These are phyloP conservation scores for Zosterops japonicus DNA, from an alignment of 2,113 vertebrate species.

Conservation along the genomic window DNA sequence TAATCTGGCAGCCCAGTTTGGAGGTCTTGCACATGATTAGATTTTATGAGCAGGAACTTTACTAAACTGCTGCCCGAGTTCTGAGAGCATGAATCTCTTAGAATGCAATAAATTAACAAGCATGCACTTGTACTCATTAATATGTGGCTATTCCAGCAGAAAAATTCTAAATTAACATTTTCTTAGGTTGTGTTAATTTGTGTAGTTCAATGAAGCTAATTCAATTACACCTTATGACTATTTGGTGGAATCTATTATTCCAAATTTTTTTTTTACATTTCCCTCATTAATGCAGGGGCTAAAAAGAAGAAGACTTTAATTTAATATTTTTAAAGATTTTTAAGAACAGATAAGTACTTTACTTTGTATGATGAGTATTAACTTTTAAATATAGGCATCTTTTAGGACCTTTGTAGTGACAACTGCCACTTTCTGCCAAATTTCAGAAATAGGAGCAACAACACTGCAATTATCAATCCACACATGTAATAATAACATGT, in stretches of 20 bases:
- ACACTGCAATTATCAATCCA: not conserved
- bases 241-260: not conserved
- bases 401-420: not conserved
- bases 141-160: not conserved
- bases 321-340: not conserved
- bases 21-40: not conserved
- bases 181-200: not conserved
- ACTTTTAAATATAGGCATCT: not conserved
- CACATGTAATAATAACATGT: not conserved
- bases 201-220: not conserved
- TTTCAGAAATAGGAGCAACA: not conserved
- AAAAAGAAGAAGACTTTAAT: not conserved
- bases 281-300: not conserved
- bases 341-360: not conserved
- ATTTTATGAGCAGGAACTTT: not conserved
- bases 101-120: not conserved
- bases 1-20: not conserved
- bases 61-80: not conserved
- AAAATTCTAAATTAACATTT: not conserved
- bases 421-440: not conserved
- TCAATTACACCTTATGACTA: not conserved
- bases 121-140: not conserved
- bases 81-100: not conserved
- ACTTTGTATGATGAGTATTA: not conserved
- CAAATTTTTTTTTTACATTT: not conserved